These are phyloP conservation scores for Drosophila prostipennis DNA, from an alignment of 2,888 invertebrate species.

Conservation along the genomic window DNA sequence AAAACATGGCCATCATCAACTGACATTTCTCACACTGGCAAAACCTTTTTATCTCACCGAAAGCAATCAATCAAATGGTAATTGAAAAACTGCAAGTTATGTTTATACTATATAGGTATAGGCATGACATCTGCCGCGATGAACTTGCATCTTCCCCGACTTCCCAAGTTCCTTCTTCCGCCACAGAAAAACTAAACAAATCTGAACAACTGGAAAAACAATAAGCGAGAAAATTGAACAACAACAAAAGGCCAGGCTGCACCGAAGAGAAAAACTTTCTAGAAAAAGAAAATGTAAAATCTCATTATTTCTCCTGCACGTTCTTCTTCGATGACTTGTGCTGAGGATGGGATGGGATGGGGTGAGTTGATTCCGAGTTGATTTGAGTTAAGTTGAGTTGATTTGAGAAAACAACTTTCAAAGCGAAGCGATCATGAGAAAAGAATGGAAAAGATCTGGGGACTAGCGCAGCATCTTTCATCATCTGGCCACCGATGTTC, in stretches of 20 bases:
- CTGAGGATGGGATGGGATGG: constrained; percentile 1
- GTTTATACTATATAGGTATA: not conserved
- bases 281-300: constrained; percentile 45
- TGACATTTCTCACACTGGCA: constrained; percentile 14
- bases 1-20: constrained; percentile 7
- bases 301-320: constrained; percentile 42
- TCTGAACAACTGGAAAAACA: constrained; percentile 29
- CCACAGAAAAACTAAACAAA: constrained; percentile 16
- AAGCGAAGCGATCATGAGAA: constrained; percentile 25
- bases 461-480: constrained; percentile 12
- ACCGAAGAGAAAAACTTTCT: constrained; percentile 34
- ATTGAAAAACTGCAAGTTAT: constrained; percentile 27
- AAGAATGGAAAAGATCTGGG: constrained; percentile 20
- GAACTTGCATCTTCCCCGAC: constrained; percentile 9
- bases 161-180: constrained; percentile 30
- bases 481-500: constrained; percentile 23
- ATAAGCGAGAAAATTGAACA: constrained; percentile 30
- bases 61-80: constrained; percentile 31
- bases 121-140: constrained; percentile 13
- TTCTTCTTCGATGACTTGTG: constrained; percentile 37
- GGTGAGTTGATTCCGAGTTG: constrained; percentile 5
- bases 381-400: constrained; percentile 9
- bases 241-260: constrained; percentile 8
- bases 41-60: constrained; percentile 9
- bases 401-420: constrained; percentile 40